phyloP scores from a whole-genome alignment of 2,797 vertebrate genomes.

The Rhinichthys osculus region DNA sequence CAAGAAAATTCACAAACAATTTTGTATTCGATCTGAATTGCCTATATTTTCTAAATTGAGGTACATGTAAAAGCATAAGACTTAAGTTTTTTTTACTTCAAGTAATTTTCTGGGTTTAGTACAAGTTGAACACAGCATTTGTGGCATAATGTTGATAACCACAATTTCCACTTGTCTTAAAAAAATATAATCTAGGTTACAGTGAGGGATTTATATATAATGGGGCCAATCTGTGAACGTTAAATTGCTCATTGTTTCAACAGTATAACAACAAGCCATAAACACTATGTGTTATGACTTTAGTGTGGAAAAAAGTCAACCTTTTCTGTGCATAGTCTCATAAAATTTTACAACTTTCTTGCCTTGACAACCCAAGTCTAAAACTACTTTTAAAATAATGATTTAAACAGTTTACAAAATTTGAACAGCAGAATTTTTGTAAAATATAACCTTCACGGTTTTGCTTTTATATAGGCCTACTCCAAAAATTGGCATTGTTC shows the following conservation, averaged over 20 bases:
- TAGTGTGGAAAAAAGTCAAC: accelerated
- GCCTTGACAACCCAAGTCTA: too few species aligned
- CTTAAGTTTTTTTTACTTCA: too few species aligned
- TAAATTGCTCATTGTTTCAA: background rate
- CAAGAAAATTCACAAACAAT: background rate
- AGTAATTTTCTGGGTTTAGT: background rate
- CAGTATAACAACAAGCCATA: background rate
- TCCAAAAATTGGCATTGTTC: background rate
- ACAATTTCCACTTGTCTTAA: background rate
- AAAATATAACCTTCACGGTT: background rate
- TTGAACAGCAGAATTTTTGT: background rate
- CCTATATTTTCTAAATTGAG: background rate
- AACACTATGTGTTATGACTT: background rate
- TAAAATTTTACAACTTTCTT: background rate
- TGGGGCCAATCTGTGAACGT: background rate
- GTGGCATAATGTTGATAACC: background rate
- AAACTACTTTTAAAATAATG: too few species aligned
- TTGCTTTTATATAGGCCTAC: background rate
- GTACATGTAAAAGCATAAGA: background rate
- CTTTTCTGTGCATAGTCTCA: background rate
- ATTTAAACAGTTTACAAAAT: background rate
- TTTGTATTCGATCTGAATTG: background rate
- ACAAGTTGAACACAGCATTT: background rate
- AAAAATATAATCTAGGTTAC: background rate
- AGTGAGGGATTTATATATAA: background rate